Base-by-base conservation (phyloP, 2,888 invertebrate species). In the Deilephila elpenor region DNA sequence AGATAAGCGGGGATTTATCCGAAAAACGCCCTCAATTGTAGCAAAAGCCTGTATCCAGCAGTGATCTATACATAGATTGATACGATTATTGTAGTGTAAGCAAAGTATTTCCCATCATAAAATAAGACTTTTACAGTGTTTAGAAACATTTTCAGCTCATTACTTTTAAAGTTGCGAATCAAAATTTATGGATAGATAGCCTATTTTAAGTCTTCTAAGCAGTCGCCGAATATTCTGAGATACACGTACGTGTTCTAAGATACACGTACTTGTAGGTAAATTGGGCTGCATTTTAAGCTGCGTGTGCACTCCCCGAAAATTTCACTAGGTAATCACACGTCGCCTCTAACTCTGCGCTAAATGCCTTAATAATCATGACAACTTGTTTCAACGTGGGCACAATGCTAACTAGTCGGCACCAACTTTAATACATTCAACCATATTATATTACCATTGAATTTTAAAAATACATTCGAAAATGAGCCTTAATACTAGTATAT, bases 281-380 rank as follows among this genome's bases (percentile, higher is more conserved):
- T 44, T 11, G 44, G 44, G 44, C 14, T 44, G 14, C 44, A 44
- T 44, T 29, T 61, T 56, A 59, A 29, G 34, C 44, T 59, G 59
- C 34, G 59, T 60, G 60, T 67, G 70, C 34, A 72, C 67, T 71
- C 60, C 37, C 64, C 32, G 64, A 78, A 78, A 82, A 78, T 81
- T 79, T 79, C 78, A 59, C 71, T 78, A 78, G 82, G 81, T 83
- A 84, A 84, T 82, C 84, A 79, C 84, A 81, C 78, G 80, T 82
- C 78, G 78, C 81, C 82, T 85, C 83, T 84, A 82, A 83, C 80
- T 84, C 83, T 75, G 82, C 85, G 83, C 86, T 90, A 92, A 93
- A 92, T 91, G 91, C 89, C 92, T 92, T 92, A 86, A 91, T 92
- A 93, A 93, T 93, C 90, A 91, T 89, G 89, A 90, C 91, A 90